Conservation (phyloP, 1,140 invertebrate genomes). For the Trichonephila inaurata region DNA sequence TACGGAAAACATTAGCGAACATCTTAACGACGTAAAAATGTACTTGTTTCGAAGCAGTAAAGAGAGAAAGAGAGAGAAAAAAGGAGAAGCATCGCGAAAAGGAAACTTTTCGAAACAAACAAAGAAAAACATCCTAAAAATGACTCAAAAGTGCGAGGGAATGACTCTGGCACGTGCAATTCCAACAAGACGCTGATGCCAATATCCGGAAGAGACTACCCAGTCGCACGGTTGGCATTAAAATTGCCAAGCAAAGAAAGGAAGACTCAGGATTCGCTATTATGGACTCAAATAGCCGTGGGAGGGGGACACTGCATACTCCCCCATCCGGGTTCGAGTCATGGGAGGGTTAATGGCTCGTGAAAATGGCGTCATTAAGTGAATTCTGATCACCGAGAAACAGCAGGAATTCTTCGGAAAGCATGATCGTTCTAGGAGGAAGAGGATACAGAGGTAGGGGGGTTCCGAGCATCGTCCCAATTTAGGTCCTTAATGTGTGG, state of each 20-base stretch:
- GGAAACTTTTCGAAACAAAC: neutral
- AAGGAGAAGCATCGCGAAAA: neutral
- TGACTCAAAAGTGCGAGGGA: constrained; percentile 23
- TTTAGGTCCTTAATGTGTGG: constrained; percentile 70
- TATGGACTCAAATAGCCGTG: constrained; percentile 71
- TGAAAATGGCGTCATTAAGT: constrained; percentile 77
- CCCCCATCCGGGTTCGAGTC: constrained; percentile 50
- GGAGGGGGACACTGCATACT: constrained; percentile 46
- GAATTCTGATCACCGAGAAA: constrained; percentile 73
- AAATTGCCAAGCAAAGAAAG: constrained; percentile 69
- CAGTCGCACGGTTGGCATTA: constrained; percentile 56
- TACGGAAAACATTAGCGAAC: constrained; percentile 64
- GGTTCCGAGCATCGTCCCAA: constrained; percentile 61
- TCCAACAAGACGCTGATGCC: constrained; percentile 43
- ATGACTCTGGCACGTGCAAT: constrained; percentile 17
- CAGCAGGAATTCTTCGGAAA: constrained; percentile 71
- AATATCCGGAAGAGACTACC: constrained; percentile 29
- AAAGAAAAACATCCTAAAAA: constrained; percentile 31
- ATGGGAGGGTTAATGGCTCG: constrained; percentile 72
- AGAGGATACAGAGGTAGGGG: neutral
- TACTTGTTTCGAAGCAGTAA: constrained; percentile 46
- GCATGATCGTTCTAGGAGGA: constrained; percentile 41
- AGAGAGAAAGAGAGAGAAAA: constrained; percentile 11
- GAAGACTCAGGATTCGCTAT: constrained; percentile 55
- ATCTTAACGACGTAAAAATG: constrained; percentile 74